Base-by-base conservation (phyloP, 2,113 vertebrate genomes). In the Poicephalus meyeri region DNA sequence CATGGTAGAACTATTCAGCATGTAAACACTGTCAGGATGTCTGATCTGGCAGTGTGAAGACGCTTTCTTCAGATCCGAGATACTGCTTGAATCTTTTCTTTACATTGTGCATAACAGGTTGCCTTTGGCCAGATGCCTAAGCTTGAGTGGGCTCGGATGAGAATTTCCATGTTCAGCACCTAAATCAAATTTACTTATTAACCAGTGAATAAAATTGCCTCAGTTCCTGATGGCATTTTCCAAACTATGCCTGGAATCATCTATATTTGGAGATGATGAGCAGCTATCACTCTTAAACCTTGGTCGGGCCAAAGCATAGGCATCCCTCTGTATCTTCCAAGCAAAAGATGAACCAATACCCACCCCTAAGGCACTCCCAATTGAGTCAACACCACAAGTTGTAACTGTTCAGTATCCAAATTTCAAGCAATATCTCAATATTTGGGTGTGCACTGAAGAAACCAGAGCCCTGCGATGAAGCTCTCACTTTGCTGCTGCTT, bases 281-380 rank as follows among this genome's bases (percentile, higher is more conserved):
- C 11, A 71, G 6, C 13, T 84, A 24, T 19, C 33, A 88, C 29
- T 7, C 10, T 61, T 52, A 91, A 89, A 10, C 11, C 8, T 72
- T 79, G 9, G 16, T 49, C 33, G 14, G n/a, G 7, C 19, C 0
- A 0, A 69, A 77, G 13, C 8, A 16, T 1, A 46, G 11, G 7
- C 18, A 39, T 77, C 73, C 14, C 13, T 83, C 18, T 52, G 7
- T 50, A 39, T 61, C 33, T 76, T 85, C 50, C 70, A 79, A 63
- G 20, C 3, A 52, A 71, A 44, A 89, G 11, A 73, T 46, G 33
- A 65, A 28, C 5, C 42, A 47, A 7, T 25, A 19, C 7, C 6
- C 6, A 20, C 63, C 31, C 21, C 77, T 79, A 87, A 78, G 29
- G 23, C 11, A 12, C 26, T 81, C 56, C 4, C 61, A 39, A 69